Base-by-base conservation (phyloP, 2,888 invertebrate species). In the Rotaria macrura region DNA sequence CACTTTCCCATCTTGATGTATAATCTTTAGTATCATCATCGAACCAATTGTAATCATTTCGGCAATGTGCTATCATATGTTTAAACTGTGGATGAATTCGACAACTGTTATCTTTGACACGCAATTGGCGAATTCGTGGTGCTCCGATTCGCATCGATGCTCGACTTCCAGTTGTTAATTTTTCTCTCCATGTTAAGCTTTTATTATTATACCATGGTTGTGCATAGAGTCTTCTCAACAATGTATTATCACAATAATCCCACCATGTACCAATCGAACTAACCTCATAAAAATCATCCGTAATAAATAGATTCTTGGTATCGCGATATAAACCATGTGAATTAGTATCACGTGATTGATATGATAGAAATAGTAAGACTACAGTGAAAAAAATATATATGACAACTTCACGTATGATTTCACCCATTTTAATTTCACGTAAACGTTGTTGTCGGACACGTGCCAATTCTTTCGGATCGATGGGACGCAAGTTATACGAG, bases 311-410 rank as follows among this genome's bases (percentile, higher is more conserved):
- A 65, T 88, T 87, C 57, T 87, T 79, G 54, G 88, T 87, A 65
- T 87, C 87, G 2, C 84, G 49, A 85, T 88, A 87, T 83, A 88
- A 74, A 65, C 84, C 65, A 84, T 87, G 90, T 10, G 89, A 89
- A 86, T 88, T 87, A 6, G 88, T 88, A 87, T 90, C 90, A n/a
- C 90, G 88, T 85, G 90, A 89, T 87, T 90, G 90, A 87, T 91
- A 90, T 47, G 90, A 90, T 74, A 91, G 87, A 89, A 91, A 91
- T 88, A 91, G 90, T 40, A 91, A 88, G 72, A 90, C 88, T 9
- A 90, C 87, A 17, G 90, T 88, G 87, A 90, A 91, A 87, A 90
- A 88, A 23, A 89, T 87, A 87, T 90, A 91, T 47, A 89, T 87
- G 20, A 88, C 84, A 40, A 89, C 89, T 87, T 90, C 90, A 85